Evolutionary conservation across 2,113 vertebrate genomes (phyloP), one percentile per base, ranked within the genome.

Genomic region (Passer domesticus): DNA sequence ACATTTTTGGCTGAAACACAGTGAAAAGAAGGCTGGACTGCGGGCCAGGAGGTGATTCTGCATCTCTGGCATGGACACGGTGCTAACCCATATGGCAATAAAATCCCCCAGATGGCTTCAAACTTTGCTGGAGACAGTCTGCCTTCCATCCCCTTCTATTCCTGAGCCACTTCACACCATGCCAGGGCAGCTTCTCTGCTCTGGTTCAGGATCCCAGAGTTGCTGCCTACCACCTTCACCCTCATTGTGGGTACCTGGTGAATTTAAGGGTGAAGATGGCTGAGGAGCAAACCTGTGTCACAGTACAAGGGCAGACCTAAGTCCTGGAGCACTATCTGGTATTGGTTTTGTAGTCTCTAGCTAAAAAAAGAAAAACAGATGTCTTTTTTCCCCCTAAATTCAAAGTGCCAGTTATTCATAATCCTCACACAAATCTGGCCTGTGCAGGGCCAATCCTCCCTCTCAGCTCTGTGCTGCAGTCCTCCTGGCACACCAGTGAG

Each of bases 371-470:
- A n/a, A 39, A 91, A 81, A 15, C 6, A 70, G 27, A 66, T 23
- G 24, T 28, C 7, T 10, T 17, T 31, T 21, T 31, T 4, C 7
- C 22, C n/a, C 58, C 47, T 43, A 83, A 76, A 14, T 88, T 85
- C 4, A 39, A 46, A 59, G 55, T 37, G 22, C 28, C 59, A 55
- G 4, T 73, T 69, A 14, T 67, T 60, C 21, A 35, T 55, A 83
- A 81, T 59, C 30, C 50, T 67, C 4, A 15, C 46, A 50, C 10
- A 77, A 41, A 58, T 7, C 49, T 66, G 64, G 28, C 25, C 10
- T 46, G 0, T 19, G 27, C 8, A 16, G 22, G 52, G 63, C 60
- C 68, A 90, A 8, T 33, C n/a, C 59, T 69, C 0, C 0, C 50
- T 55, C 56, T 37, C 59, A 66, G 59, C 28, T 53, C 4, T 50